Percentiles rank a stretch among this genome's conserved stretches.
Conservation (phyloP, 1,140 invertebrate genomes). For the Steinernema khuongi region DNA sequence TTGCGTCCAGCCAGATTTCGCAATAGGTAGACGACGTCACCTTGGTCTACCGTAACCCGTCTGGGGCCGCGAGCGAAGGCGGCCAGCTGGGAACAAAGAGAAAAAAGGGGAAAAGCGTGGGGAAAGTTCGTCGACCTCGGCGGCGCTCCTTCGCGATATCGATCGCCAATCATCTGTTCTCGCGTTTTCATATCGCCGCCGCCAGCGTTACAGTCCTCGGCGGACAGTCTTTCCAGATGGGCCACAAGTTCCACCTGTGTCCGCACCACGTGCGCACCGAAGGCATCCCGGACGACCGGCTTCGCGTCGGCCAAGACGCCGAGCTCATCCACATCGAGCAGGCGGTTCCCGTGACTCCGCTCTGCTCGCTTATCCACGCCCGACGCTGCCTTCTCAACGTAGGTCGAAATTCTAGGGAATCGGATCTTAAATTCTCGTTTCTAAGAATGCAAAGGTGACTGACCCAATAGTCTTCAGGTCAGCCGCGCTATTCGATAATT, state of each 20-base stretch:
- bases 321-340: background rate
- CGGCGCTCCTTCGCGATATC: background rate
- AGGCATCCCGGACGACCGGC: background rate
- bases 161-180: conserved; percentile 10
- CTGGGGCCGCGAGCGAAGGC: too few relatives aligned
- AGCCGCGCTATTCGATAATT: too few relatives aligned
- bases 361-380: background rate
- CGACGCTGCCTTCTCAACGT: background rate
- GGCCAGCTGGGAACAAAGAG: too few relatives aligned
- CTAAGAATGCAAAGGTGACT: too few relatives aligned
- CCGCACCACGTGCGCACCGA: background rate
- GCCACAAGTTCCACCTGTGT: background rate
- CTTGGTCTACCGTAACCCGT: too few relatives aligned
- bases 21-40: too few relatives aligned
- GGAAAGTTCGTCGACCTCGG: conserved; percentile 11
- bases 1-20: too few relatives aligned
- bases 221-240: background rate
- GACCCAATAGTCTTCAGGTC: too few relatives aligned
- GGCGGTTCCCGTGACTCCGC: background rate
- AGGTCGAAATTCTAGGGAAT: too few relatives aligned
- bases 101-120: too few relatives aligned
- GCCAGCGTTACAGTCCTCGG: background rate
- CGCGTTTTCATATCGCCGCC: background rate
- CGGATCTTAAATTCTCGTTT: too few relatives aligned
- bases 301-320: background rate